Conservation (phyloP, 2,888 invertebrate genomes). For the Prosapia bicincta region DNA sequence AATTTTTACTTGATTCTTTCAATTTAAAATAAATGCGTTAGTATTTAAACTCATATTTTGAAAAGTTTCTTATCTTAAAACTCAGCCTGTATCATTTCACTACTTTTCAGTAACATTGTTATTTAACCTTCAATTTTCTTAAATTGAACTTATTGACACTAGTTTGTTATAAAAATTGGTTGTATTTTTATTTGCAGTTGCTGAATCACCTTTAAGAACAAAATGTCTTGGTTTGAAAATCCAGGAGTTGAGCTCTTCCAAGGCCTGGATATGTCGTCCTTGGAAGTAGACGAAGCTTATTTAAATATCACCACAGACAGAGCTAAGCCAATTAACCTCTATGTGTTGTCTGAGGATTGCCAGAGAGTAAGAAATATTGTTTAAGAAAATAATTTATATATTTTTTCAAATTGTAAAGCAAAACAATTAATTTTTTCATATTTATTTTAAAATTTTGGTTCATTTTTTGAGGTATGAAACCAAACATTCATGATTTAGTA, state of each 20-base stretch:
- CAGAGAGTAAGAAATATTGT: conserved; percentile 58
- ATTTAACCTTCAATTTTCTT: too few species aligned
- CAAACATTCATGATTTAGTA: too few species aligned
- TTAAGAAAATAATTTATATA: too few species aligned
- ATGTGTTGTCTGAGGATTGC: conserved; percentile 67
- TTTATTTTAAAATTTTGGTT: too few species aligned
- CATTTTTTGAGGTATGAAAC: too few species aligned
- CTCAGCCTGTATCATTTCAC: too few species aligned
- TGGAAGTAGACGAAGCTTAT: conserved; percentile 40
- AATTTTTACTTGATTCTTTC: too few species aligned
- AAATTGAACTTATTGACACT: not conserved
- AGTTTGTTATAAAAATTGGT: not conserved
- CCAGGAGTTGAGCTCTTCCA: conserved; percentile 9
- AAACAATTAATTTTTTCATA: too few species aligned
- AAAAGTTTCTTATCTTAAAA: too few species aligned
- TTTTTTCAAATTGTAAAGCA: too few species aligned
- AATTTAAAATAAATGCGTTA: too few species aligned
- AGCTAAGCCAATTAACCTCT: conserved; percentile 42
- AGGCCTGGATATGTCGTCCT: conserved; percentile 32
- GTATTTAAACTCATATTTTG: not conserved
- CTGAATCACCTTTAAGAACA: not conserved
- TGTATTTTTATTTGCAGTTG: not conserved
- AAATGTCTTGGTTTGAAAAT: conserved; percentile 25
- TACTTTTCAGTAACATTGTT: too few species aligned
- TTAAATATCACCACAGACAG: conserved; percentile 35